Evolutionary conservation across 1,140 invertebrate species (phyloP).

Genomic region (Macrocentrus cingulum): DNA sequence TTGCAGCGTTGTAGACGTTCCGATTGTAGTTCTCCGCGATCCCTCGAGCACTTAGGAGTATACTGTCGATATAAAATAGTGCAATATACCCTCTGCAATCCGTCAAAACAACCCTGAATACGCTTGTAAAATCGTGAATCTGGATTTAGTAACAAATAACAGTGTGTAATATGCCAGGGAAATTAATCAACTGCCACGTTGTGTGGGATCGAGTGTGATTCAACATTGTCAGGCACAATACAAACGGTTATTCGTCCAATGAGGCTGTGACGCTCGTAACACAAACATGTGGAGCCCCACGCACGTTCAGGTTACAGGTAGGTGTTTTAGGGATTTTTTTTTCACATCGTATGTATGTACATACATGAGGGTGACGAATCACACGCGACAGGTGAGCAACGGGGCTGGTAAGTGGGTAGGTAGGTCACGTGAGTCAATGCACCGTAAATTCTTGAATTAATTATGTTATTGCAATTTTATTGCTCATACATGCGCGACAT

Average conservation of each 20-base stretch:
- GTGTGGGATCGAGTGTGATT: not conserved
- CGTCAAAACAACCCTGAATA: not conserved
- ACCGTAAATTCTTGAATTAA: slow-evolving; percentile 28
- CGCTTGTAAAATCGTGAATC: not conserved
- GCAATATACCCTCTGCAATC: not conserved
- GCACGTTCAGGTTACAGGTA: slow-evolving; percentile 80
- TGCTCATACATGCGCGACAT: slow-evolving; percentile 4
- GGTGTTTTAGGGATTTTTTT: slow-evolving; percentile 25
- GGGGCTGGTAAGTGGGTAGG: slow-evolving; percentile 33
- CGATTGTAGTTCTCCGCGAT: slow-evolving; percentile 30
- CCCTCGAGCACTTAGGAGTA: slow-evolving; percentile 18
- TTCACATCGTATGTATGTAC: slow-evolving; percentile 9
- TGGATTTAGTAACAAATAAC: not conserved
- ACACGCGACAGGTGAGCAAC: slow-evolving; percentile 29
- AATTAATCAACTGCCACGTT: not conserved
- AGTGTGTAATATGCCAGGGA: not conserved
- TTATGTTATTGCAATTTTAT: slow-evolving; percentile 1
- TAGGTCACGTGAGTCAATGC: slow-evolving; percentile 40
- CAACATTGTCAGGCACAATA: not conserved
- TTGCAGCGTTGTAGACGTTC: not conserved
- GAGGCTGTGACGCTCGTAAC: not conserved
- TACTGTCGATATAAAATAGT: not conserved
- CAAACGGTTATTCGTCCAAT: not conserved
- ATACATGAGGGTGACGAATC: slow-evolving; percentile 1
- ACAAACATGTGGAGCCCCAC: slow-evolving; percentile 79